Conservation (phyloP, 2,797 vertebrate species). For the Myotis daubentonii region DNA sequence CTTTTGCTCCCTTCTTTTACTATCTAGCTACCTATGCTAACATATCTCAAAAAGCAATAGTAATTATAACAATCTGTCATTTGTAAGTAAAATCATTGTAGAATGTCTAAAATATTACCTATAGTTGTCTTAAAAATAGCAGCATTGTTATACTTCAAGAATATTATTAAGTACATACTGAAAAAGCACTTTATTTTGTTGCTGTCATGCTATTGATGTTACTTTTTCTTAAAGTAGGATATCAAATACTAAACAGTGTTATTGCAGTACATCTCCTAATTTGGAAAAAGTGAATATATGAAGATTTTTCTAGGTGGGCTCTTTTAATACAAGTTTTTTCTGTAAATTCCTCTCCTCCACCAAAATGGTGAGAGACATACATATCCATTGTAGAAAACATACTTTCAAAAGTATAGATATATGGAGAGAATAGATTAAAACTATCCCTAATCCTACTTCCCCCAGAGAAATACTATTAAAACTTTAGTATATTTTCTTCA, state of each 20-base stretch:
- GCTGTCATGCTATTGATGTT: not conserved
- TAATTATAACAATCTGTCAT: constrained; percentile 59
- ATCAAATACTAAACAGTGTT: not conserved
- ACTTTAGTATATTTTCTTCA: not conserved
- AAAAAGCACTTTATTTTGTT: constrained; percentile 34
- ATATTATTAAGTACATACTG: constrained; percentile 2
- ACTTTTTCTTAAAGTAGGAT: not conserved
- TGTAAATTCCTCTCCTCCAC: not conserved
- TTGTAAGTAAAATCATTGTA: constrained; percentile 50
- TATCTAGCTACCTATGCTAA: not conserved
- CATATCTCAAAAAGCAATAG: not conserved
- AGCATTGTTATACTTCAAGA: constrained; percentile 3
- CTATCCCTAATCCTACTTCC: not conserved
- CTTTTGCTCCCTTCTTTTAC: not conserved
- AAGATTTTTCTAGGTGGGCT: not conserved
- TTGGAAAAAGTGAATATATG: not conserved
- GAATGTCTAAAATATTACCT: constrained; percentile 48
- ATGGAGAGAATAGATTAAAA: not conserved
- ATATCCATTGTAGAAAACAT: not conserved
- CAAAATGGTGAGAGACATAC: not conserved
- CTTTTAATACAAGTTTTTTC: not conserved
- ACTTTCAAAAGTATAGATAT: not conserved
- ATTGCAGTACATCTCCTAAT: not conserved
- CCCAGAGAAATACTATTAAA: not conserved
- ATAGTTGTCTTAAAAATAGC: constrained; percentile 62